Conservation (phyloP, 2,113 vertebrate genomes). For the Origma solitaria region DNA sequence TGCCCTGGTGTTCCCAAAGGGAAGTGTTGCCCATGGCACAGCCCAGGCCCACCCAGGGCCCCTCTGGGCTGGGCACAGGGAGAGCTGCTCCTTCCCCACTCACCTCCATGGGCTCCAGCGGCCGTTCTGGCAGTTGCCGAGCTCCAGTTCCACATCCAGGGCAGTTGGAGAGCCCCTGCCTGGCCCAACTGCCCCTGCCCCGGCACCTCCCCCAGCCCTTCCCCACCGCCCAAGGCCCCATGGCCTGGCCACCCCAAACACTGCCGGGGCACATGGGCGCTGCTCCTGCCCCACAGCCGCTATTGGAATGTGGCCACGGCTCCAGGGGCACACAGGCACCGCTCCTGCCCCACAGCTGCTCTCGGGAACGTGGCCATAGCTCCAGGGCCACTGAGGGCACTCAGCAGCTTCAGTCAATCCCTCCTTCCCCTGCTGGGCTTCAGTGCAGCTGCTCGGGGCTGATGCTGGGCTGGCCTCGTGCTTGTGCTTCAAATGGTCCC, state of each 20-base stretch:
- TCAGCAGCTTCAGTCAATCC: background rate
- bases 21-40: accelerated
- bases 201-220: background rate
- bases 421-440: background rate
- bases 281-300: too few relatives aligned
- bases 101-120: background rate
- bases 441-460: background rate
- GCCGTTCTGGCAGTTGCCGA: background rate
- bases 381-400: slow-evolving; percentile 17
- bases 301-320: too few relatives aligned
- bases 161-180: background rate
- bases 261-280: too few relatives aligned
- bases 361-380: slow-evolving; percentile 28
- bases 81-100: background rate
- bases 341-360: background rate
- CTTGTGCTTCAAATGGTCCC: background rate
- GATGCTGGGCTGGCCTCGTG: background rate
- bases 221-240: background rate
- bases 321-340: background rate
- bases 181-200: background rate
- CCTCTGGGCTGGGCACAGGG: background rate
- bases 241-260: background rate
- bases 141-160: background rate
- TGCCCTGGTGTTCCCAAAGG: background rate
- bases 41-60: background rate